Conservation (phyloP, 2,113 vertebrate genomes). For the Paradisaea rubra region DNA sequence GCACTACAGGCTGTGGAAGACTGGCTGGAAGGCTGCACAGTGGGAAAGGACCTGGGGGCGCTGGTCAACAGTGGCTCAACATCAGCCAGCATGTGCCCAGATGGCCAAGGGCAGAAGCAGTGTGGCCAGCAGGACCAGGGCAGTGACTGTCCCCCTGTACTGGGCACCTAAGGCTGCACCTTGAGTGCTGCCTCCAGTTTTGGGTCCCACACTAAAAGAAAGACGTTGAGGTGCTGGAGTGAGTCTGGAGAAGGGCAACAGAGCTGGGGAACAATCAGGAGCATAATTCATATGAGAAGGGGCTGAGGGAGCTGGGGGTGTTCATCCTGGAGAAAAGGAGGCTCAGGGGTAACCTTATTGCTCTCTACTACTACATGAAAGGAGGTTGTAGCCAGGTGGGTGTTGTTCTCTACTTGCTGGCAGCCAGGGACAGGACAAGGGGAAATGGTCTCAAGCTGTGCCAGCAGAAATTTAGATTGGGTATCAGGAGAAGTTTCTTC, state of each 20-base stretch:
- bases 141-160: not conserved
- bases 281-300: not conserved
- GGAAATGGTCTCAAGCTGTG: not conserved
- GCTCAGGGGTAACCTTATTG: not conserved
- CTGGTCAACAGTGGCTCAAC: not conserved
- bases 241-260: not conserved
- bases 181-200: not conserved
- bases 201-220: not conserved
- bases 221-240: not conserved
- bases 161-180: not conserved
- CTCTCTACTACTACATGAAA: not conserved
- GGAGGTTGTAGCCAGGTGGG: not conserved
- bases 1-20: not conserved
- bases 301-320: not conserved
- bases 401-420: too few relatives aligned
- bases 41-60: not conserved
- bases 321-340: not conserved
- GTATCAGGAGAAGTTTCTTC: not conserved
- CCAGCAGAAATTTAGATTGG: not conserved
- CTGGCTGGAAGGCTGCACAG: not conserved
- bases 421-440: not conserved
- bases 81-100: not conserved
- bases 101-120: not conserved
- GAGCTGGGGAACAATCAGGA: not conserved
- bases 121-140: not conserved